These are phyloP conservation scores for Scortum barcoo DNA, from an alignment of 2,113 vertebrate species.

Conservation along the genomic window DNA sequence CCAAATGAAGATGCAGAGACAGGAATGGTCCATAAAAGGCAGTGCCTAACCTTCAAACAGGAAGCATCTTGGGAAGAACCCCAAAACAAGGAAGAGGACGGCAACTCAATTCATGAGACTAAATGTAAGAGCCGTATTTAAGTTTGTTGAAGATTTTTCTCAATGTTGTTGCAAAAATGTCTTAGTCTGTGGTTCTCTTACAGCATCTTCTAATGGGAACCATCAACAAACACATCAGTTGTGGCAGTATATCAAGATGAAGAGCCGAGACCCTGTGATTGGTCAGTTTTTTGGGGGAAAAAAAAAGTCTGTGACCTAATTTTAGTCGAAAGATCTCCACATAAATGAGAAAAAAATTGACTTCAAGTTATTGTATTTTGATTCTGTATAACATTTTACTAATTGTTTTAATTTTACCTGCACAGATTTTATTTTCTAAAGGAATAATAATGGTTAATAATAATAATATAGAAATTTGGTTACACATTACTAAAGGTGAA, in stretches of 20 bases:
- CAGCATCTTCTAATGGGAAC: not conserved
- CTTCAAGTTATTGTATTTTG: not conserved
- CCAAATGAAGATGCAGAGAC: not conserved
- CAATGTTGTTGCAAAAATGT: not conserved
- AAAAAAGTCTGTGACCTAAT: no score
- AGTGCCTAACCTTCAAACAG: not conserved
- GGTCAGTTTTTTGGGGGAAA: constrained; percentile 46
- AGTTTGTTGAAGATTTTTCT: not conserved
- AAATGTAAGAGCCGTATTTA: not conserved
- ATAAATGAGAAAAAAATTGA: no score
- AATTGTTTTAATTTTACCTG: not conserved
- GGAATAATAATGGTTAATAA: not conserved
- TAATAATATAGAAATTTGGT: no score
- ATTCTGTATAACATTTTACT: not conserved
- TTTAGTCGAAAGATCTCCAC: no score
- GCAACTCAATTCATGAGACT: not conserved
- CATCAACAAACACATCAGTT: not conserved
- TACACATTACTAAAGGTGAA: not conserved
- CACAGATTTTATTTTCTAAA: not conserved
- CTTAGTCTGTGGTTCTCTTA: not conserved
- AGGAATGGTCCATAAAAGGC: constrained; percentile 17
- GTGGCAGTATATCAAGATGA: constrained; percentile 28
- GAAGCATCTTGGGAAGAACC: not conserved
- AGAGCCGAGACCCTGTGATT: constrained; percentile 29
- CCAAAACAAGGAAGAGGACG: not conserved